Evolutionary conservation across 2,888 invertebrate genomes (phyloP).

Genomic region (Leptinotarsa haldemani): DNA sequence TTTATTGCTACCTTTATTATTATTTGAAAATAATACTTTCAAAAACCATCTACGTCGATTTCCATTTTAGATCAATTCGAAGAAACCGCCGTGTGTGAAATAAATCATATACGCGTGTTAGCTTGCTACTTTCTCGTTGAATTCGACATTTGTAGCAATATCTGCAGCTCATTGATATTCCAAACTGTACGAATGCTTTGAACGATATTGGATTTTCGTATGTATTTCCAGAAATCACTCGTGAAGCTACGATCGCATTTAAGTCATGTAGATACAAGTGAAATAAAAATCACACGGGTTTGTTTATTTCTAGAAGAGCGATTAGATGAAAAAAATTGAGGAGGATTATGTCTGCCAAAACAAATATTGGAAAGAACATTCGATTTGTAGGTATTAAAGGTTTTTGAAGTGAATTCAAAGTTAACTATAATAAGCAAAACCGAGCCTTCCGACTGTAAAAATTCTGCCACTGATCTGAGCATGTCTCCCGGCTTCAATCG

Average conservation of each 20-base stretch:
- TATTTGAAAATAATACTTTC: too few relatives aligned
- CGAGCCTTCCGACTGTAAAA: too few relatives aligned
- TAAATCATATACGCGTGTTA: not conserved
- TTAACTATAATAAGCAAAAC: too few relatives aligned
- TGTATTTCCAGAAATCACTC: not conserved
- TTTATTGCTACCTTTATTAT: too few relatives aligned
- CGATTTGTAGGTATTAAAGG: too few relatives aligned
- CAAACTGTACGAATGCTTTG: not conserved
- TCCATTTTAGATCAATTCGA: not conserved
- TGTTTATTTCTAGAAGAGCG: not conserved
- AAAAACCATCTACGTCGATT: not conserved
- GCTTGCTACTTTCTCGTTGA: not conserved
- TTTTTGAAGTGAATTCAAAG: too few relatives aligned
- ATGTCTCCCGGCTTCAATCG: too few relatives aligned
- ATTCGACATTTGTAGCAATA: not conserved
- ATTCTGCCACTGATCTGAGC: too few relatives aligned
- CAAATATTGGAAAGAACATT: too few relatives aligned
- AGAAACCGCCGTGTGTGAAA: not conserved
- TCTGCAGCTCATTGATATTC: not conserved
- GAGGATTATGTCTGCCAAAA: too few relatives aligned
- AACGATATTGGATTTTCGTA: slow-evolving; percentile 4
- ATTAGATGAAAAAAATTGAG: not conserved
- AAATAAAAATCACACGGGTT: not conserved
- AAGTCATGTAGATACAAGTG: not conserved
- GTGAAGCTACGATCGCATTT: not conserved